A percentile compares a stretch with the other conserved stretches of the same genome.
Conservation (phyloP, 2,797 vertebrate genomes). For the Characodon lateralis region DNA sequence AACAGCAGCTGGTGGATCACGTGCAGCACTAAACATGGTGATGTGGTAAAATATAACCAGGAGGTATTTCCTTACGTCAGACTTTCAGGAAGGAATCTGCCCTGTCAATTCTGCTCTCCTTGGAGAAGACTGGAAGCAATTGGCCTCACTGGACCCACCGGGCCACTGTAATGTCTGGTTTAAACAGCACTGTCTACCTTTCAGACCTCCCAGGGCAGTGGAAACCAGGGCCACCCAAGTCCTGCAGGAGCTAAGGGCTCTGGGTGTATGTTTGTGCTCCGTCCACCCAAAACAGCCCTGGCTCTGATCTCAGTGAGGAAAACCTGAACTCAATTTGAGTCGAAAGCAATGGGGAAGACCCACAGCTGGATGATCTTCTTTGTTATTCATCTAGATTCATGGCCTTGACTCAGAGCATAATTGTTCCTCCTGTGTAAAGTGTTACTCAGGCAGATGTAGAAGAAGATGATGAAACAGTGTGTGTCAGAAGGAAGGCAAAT, state of each 20-base stretch:
- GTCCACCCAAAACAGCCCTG: conserved; percentile 48
- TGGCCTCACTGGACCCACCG: conserved; percentile 69
- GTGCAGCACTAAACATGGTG: conserved; percentile 55
- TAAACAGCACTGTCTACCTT: conserved; percentile 59
- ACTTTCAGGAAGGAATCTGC: conserved; percentile 66
- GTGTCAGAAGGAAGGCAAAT: conserved; percentile 9
- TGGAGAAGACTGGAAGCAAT: conserved; percentile 66
- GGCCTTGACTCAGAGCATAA: conserved; percentile 62
- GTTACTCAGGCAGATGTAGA: conserved; percentile 49
- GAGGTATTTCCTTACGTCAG: conserved; percentile 59
- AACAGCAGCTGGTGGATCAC: conserved; percentile 51
- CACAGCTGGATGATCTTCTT: conserved; percentile 55
- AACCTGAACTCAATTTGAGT: conserved; percentile 71
- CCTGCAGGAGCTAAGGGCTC: conserved; percentile 36
- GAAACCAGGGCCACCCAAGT: conserved; percentile 76
- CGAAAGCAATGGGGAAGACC: conserved; percentile 51
- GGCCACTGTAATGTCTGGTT: conserved; percentile 73
- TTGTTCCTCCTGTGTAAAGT: conserved; percentile 38
- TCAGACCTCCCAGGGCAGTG: conserved; percentile 71
- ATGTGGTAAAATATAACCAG: conserved; percentile 57
- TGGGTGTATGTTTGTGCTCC: conserved; percentile 34
- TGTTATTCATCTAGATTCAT: conserved; percentile 61
- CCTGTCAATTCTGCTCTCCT: conserved; percentile 52
- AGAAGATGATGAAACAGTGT: conserved; percentile 56
- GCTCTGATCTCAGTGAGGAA: conserved; percentile 61